Evolutionary conservation across 2,797 vertebrate species (phyloP).

Genomic region (Tympanoctomys barrerae): DNA sequence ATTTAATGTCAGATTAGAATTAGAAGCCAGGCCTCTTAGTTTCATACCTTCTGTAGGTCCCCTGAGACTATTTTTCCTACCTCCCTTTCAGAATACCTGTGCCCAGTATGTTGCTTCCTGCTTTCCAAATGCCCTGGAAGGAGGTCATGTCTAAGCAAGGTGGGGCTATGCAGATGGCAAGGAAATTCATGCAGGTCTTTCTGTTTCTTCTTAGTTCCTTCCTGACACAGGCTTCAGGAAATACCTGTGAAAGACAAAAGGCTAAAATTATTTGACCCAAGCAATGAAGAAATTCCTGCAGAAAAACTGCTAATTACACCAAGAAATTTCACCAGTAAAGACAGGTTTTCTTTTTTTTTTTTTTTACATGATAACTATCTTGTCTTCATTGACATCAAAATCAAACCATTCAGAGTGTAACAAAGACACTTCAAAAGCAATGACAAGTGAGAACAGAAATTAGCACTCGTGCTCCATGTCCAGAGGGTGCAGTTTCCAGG

Average conservation of each 20-base stretch:
- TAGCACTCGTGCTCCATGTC: not conserved
- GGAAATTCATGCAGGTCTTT: not conserved
- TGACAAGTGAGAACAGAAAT: conserved; percentile 45
- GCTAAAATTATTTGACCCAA: not conserved
- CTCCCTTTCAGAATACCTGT: not conserved
- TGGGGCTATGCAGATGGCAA: no score
- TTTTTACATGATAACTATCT: conserved; percentile 63
- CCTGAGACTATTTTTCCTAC: not conserved
- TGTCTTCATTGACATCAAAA: conserved; percentile 71
- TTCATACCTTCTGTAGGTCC: not conserved
- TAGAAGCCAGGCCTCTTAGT: not conserved
- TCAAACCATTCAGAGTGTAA: conserved; percentile 75
- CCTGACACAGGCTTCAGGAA: not conserved
- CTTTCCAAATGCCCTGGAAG: not conserved
- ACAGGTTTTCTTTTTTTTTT: not conserved
- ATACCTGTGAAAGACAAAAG: not conserved
- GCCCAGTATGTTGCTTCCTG: not conserved
- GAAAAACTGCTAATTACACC: conserved; percentile 61
- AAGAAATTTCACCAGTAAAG: not conserved
- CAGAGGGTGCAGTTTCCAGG: not conserved
- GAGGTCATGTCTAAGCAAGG: not conserved
- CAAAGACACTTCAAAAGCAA: conserved; percentile 76
- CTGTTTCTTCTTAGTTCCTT: not conserved
- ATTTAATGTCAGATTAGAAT: not conserved
- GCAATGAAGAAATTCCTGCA: not conserved